phyloP scores from a whole-genome alignment of 2,113 vertebrate genomes.

The Macrotis lagotis region DNA sequence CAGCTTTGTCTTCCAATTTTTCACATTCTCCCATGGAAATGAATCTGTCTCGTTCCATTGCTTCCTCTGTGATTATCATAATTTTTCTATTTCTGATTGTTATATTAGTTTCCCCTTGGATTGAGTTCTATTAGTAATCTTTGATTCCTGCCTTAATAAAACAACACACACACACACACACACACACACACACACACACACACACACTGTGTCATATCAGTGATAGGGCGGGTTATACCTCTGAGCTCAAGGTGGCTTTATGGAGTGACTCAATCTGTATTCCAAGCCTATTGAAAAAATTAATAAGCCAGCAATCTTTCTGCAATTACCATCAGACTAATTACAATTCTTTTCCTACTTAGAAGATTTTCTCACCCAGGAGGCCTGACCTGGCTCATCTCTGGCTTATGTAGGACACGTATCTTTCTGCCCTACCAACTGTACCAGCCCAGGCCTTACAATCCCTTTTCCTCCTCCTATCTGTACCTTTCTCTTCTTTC shows the following conservation, averaged over 20 bases:
- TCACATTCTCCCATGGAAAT: slow-evolving; percentile 56
- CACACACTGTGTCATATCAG: neutral
- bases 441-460: slow-evolving; percentile 21
- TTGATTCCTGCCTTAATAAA: slow-evolving; percentile 52
- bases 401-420: slow-evolving; percentile 59
- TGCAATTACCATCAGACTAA: slow-evolving; percentile 78
- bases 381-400: slow-evolving; percentile 56
- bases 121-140: slow-evolving; percentile 58
- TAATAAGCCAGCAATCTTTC: slow-evolving; percentile 72
- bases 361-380: slow-evolving; percentile 61
- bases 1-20: neutral
- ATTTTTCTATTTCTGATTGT: slow-evolving; percentile 58
- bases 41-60: slow-evolving; percentile 33
- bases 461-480: slow-evolving; percentile 35
- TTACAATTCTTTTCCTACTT: slow-evolving; percentile 72
- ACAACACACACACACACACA: neutral
- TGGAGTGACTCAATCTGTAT: slow-evolving; percentile 71
- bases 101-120: slow-evolving; percentile 68
- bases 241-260: slow-evolving; percentile 64
- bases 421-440: slow-evolving; percentile 46
- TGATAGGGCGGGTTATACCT: slow-evolving; percentile 20
- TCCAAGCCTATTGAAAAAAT: slow-evolving; percentile 72
- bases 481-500: neutral
- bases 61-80: slow-evolving; percentile 49
- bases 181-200: neutral